Base-by-base conservation (phyloP, 37 sponge, comb jelly and placozoan species). In the Axinella damicornis region DNA sequence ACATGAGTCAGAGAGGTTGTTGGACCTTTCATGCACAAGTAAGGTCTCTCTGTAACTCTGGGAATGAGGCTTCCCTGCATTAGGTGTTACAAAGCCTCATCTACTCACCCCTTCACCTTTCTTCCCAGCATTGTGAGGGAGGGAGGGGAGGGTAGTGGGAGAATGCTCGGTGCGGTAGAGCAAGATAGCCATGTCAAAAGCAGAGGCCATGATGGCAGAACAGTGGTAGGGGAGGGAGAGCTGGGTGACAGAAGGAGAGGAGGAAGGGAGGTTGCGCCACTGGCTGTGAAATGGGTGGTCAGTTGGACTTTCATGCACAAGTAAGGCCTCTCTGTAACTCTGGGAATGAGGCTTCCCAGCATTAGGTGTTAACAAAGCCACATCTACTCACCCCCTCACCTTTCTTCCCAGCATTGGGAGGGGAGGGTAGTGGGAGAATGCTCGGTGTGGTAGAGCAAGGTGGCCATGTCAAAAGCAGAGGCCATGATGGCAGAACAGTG, bases 161-260 rank as follows among this genome's bases (percentile, higher is more conserved):
- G 60, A 19, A 2, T 80, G 69, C 6, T 53, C 41, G 1, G 65
- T 46, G 0, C 92, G 72, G n/a, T 92, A 92, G 71, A 75, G 32
- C 21, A 87, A 69, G 28, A 85, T 80, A 53, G 74, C 20, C 17
- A 84, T 92, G 25, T 92, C 92, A 41, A 92, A 63, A 25, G 74
- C 75, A 1, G 74, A n/a, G 41, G 81, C 90, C 63, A 92, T 20
- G 27, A 87, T 25, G n/a, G 81, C 79, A 55, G 76, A 58, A 30
- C 84, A 83, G 65, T 91, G 89, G 80, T 77, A 79, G 0, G 74
- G 53, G 57, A 80, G 65, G 21, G 68, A 70, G 21, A 39, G 61
- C 90, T 89, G 61, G 46, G 9, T 4, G 46, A 46, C 6, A 9
- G 25, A 61, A 61, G 78, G 1, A n/a, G 6, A 39, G 59, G 56